phyloP scores from a whole-genome alignment of 2,888 invertebrate genomes.

The Mycalesis mineus region DNA sequence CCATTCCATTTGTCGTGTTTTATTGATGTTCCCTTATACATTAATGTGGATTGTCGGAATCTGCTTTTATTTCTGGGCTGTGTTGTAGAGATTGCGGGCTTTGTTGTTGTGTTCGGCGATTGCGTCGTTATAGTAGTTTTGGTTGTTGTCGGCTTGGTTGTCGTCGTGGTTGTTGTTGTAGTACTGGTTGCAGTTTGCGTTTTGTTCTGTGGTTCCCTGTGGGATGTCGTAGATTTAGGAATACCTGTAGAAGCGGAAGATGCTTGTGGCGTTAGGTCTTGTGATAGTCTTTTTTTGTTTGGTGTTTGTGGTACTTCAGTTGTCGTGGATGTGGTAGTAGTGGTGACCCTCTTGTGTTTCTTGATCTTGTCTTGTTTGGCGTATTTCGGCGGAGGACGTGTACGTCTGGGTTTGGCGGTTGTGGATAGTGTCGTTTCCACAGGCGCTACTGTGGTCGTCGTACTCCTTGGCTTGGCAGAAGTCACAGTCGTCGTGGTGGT shows the following conservation, averaged over 20 bases:
- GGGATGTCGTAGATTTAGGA: slow-evolving; percentile 40
- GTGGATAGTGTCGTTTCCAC: slow-evolving; percentile 37
- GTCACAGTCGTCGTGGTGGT: slow-evolving; percentile 31
- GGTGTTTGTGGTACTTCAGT: slow-evolving; percentile 42
- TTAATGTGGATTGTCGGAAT: slow-evolving; percentile 63
- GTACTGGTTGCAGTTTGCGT: slow-evolving; percentile 36
- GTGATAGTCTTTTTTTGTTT: slow-evolving; percentile 42
- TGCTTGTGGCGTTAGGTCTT: slow-evolving; percentile 58
- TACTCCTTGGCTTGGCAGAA: slow-evolving; percentile 23
- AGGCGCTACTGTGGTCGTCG: slow-evolving; percentile 36
- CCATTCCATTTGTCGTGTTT: slow-evolving; percentile 67
- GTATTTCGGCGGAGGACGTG: slow-evolving; percentile 62
- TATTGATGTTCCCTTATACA: slow-evolving; percentile 67
- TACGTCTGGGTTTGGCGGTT: slow-evolving; percentile 52
- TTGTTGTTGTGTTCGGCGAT: slow-evolving; percentile 20
- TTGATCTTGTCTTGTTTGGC: slow-evolving; percentile 54
- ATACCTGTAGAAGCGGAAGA: slow-evolving; percentile 51
- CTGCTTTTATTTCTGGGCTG: slow-evolving; percentile 55
- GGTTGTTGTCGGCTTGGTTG: slow-evolving; percentile 32
- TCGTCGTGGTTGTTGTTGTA: slow-evolving; percentile 28
- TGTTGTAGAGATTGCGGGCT: slow-evolving; percentile 30
- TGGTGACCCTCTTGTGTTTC: slow-evolving; percentile 61
- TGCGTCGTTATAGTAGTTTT: slow-evolving; percentile 36
- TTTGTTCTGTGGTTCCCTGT: slow-evolving; percentile 38
- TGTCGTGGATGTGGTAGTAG: slow-evolving; percentile 45